A percentile compares a stretch with the other conserved stretches of the same genome.
Conservation (phyloP, 2,888 invertebrate genomes). For the Tetropium fuscum region DNA sequence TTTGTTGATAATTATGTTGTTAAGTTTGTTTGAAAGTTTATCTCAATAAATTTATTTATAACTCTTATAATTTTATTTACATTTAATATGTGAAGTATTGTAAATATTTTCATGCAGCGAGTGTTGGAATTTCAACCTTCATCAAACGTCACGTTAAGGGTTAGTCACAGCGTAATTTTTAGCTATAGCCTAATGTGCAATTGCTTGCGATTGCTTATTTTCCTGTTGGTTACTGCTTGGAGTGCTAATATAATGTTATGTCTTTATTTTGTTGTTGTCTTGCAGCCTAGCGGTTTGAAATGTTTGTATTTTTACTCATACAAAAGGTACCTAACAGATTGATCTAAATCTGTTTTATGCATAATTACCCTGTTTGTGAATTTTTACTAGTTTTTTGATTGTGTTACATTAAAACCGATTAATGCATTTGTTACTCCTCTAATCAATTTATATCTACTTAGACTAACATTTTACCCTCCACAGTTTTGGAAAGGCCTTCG, state of each 20-base stretch:
- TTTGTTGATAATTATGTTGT: slow-evolving; percentile 46
- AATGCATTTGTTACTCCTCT: slow-evolving; percentile 5
- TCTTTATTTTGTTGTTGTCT: slow-evolving; percentile 44
- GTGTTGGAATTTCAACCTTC: slow-evolving; percentile 63
- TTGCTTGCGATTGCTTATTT: slow-evolving; percentile 48
- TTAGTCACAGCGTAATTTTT: slow-evolving; percentile 57
- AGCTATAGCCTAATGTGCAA: slow-evolving; percentile 49
- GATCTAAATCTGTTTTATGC: slow-evolving; percentile 23
- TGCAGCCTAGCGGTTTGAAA: slow-evolving; percentile 37
- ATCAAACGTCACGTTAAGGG: slow-evolving; percentile 64
- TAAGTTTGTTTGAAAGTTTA: slow-evolving; percentile 51
- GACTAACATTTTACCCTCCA: slow-evolving; percentile 7
- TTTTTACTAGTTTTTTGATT: slow-evolving; percentile 27
- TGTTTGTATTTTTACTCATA: slow-evolving; percentile 44
- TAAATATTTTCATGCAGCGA: slow-evolving; percentile 63
- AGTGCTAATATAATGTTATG: slow-evolving; percentile 64
- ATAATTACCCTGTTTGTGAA: slow-evolving; percentile 24
- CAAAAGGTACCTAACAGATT: slow-evolving; percentile 38
- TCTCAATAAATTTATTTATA: slow-evolving; percentile 45
- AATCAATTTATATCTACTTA: neutral
- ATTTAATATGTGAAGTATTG: slow-evolving; percentile 36
- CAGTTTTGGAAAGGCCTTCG: slow-evolving; percentile 88
- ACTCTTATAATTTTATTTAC: slow-evolving; percentile 30
- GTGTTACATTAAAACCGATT: slow-evolving; percentile 25
- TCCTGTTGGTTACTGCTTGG: slow-evolving; percentile 63